Base-by-base conservation (phyloP, 2,888 invertebrate genomes). In the Cybosia mesomella region DNA sequence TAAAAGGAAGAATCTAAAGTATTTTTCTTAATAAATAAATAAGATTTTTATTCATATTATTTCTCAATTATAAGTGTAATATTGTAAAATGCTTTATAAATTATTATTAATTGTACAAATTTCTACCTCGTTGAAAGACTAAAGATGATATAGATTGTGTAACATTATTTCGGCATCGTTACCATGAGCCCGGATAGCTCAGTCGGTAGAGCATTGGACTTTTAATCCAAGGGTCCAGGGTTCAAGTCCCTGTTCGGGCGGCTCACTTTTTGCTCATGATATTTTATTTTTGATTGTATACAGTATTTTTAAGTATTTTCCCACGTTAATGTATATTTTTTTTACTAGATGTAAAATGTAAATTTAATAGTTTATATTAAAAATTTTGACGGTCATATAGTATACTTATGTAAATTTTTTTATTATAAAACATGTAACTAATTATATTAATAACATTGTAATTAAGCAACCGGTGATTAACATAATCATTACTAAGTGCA, bases 231-330 rank as follows among this genome's bases (percentile, higher is more conserved):
- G 95, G 95, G 95, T 95, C 95, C 95, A 95, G 95, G 95, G 95
- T 95, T 95, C 95, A 95, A 95, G 95, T 95, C 95, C 95, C 95
- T 95, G 95, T 95, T 95, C 95, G 95, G 94, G 95, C 94, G 95
- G 72, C 13, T 32, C 34, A 57, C 43, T 72, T 58, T 60, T 70
- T 67, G 59, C 0, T 9, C 4, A 10, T n/a, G 0, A 34, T n/a
- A 9, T 58, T 34, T n/a, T 1, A 2, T 32, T 28, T 57, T 57
- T 28, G n/a, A 22, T 13, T 22, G 18, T 43, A 18, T 43, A 9
- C 2, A n/a, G 11, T 39, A 36, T 22, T 22, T 18, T 4, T 9
- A 18, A 43, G 21, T 8, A 10, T 10, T 43, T 60, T 43, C 21
- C 54, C 22, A 54, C 21, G 18, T 15, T 18, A 49, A 18, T 18